A percentile compares a stretch with the other conserved stretches of the same genome.
Conservation (phyloP, 2,888 invertebrate genomes). For the Charanyca ferruginea region DNA sequence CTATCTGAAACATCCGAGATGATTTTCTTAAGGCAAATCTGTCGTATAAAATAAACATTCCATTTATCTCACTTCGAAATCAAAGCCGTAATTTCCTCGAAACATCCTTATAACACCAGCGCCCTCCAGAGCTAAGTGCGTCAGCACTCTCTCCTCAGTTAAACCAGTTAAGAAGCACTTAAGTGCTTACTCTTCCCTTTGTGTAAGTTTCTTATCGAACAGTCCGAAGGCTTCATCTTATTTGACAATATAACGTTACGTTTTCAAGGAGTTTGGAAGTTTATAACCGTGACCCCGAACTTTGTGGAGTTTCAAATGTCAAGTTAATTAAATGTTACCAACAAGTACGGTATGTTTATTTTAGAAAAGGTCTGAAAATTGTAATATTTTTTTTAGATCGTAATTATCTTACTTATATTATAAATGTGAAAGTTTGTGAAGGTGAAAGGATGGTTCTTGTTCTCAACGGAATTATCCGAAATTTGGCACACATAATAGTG, state of each 20-base stretch:
- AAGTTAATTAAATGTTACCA: constrained; percentile 7
- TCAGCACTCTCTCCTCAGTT: constrained; percentile 32
- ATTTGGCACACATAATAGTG: too few relatives aligned
- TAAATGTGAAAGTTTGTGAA: too few relatives aligned
- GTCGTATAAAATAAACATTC: neutral
- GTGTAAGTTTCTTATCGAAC: constrained; percentile 45
- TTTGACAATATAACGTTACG: constrained; percentile 43
- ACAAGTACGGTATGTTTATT: neutral
- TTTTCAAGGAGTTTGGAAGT: constrained; percentile 8
- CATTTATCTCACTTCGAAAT: constrained; percentile 11
- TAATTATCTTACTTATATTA: too few relatives aligned
- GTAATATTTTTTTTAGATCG: neutral
- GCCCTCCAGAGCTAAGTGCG: constrained; percentile 16
- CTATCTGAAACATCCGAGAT: neutral
- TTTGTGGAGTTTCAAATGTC: neutral
- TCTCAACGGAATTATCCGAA: too few relatives aligned
- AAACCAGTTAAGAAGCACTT: constrained; percentile 48
- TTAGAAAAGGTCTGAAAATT: neutral
- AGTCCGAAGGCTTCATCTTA: constrained; percentile 22
- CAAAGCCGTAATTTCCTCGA: constrained; percentile 13
- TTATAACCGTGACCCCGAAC: constrained; percentile 11
- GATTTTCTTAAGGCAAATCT: neutral
- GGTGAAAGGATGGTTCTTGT: too few relatives aligned
- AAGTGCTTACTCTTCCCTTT: constrained; percentile 40
- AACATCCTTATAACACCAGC: constrained; percentile 24